Conservation (phyloP, 2,888 invertebrate genomes). For the Agrypnus murinus region DNA sequence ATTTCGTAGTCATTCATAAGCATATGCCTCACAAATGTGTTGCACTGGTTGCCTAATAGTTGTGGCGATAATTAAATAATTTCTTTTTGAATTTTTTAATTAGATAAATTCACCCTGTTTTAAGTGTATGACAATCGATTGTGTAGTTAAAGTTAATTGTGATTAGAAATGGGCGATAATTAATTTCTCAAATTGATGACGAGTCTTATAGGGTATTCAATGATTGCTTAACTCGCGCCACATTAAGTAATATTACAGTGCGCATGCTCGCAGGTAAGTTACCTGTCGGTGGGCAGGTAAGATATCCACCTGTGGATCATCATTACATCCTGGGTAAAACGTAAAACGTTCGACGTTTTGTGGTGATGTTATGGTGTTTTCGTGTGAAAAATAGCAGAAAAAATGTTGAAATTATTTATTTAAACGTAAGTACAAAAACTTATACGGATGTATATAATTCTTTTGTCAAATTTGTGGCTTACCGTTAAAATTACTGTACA, state of each 20-base stretch:
- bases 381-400: conserved; percentile 35
- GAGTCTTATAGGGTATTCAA: not conserved
- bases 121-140: too few relatives aligned
- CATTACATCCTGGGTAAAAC: conserved; percentile 47
- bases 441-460: not conserved
- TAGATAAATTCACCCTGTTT: too few relatives aligned
- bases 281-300: conserved; percentile 53
- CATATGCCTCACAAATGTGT: too few relatives aligned
- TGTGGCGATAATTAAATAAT: too few relatives aligned
- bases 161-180: too few relatives aligned
- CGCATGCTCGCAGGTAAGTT: conserved; percentile 53
- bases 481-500: conserved; percentile 62
- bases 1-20: too few relatives aligned
- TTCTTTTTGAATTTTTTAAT: too few relatives aligned
- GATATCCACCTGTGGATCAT: conserved; percentile 53
- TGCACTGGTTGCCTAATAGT: too few relatives aligned
- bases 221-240: conserved; percentile 18
- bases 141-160: too few relatives aligned
- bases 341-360: conserved; percentile 42
- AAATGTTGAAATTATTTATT: conserved; percentile 34
- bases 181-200: too few relatives aligned
- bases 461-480: conserved; percentile 26
- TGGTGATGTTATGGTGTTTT: conserved; percentile 46
- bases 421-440: conserved; percentile 28
- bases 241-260: conserved; percentile 33